phyloP scores from a whole-genome alignment of 2,797 vertebrate genomes.

The Melanotaenia pygmaea region DNA sequence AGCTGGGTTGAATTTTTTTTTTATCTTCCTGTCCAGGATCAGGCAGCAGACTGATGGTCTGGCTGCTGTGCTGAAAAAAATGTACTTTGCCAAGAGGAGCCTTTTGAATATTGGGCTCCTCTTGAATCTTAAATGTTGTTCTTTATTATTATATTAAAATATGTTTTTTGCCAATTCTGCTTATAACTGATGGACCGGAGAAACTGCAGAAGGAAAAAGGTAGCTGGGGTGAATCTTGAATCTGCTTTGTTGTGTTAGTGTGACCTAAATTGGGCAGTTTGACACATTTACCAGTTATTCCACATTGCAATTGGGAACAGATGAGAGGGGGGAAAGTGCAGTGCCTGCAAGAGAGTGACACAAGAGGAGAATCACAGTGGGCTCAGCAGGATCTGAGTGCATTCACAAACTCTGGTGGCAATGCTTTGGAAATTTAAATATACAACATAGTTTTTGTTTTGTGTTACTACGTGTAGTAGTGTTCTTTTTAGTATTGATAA shows the following conservation, averaged over 20 bases:
- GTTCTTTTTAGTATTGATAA: neutral
- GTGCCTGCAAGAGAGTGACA: slow-evolving; percentile 51
- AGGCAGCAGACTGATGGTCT: no score
- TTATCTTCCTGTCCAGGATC: no score
- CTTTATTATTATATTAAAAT: no score
- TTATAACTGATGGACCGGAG: no score
- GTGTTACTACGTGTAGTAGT: slow-evolving; percentile 2
- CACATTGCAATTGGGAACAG: slow-evolving; percentile 35
- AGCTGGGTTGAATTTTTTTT: slow-evolving; percentile 6
- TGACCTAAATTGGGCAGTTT: slow-evolving; percentile 71
- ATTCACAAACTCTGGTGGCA: slow-evolving; percentile 32
- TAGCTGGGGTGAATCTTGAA: slow-evolving; percentile 44
- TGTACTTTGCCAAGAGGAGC: no score
- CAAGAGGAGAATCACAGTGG: slow-evolving; percentile 20
- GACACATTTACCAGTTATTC: slow-evolving; percentile 73
- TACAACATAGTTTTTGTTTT: neutral
- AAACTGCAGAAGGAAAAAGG: no score
- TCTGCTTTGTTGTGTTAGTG: slow-evolving; percentile 54
- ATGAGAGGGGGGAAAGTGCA: slow-evolving; percentile 40
- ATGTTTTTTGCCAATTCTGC: no score
- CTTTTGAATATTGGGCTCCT: no score
- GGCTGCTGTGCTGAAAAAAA: no score
- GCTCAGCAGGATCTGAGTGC: slow-evolving; percentile 42
- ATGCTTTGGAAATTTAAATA: slow-evolving; percentile 21
- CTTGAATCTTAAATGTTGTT: no score